These are phyloP conservation scores for Hemiprocne comata DNA, from an alignment of 2,113 vertebrate species.

Conservation along the genomic window DNA sequence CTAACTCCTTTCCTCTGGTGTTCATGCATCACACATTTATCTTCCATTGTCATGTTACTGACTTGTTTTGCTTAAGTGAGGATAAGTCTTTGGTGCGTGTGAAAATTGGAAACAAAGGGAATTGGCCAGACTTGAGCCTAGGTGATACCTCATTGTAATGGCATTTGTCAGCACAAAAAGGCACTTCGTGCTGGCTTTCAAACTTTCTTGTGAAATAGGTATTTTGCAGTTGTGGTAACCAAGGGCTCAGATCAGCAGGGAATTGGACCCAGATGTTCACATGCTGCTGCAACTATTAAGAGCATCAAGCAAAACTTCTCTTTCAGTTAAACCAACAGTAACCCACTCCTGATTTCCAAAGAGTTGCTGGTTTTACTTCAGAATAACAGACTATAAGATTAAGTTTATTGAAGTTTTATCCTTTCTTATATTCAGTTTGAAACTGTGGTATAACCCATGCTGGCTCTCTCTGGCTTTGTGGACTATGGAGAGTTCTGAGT, in stretches of 20 bases:
- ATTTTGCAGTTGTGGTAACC: background rate
- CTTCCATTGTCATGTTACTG: conserved; percentile 14
- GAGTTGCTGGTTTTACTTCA: background rate
- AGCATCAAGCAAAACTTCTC: background rate
- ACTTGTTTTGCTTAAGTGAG: conserved; percentile 42
- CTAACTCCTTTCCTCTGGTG: conserved; percentile 17
- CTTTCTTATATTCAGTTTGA: background rate
- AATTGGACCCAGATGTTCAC: background rate
- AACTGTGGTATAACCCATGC: background rate
- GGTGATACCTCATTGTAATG: conserved; percentile 19
- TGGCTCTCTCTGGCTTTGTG: background rate
- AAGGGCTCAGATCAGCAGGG: background rate
- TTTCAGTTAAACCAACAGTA: background rate
- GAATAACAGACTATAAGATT: background rate
- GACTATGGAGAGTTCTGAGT: background rate
- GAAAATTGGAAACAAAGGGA: conserved; percentile 51
- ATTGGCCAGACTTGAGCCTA: background rate
- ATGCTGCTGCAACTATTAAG: background rate
- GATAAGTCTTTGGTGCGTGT: background rate
- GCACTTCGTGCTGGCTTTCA: background rate
- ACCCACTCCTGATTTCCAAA: background rate
- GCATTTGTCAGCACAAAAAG: conserved; percentile 32
- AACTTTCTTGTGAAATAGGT: background rate
- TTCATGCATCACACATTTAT: background rate
- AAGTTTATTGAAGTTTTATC: background rate